Evolutionary conservation across 1,140 invertebrate genomes (phyloP).

Genomic region (Sipha flava): DNA sequence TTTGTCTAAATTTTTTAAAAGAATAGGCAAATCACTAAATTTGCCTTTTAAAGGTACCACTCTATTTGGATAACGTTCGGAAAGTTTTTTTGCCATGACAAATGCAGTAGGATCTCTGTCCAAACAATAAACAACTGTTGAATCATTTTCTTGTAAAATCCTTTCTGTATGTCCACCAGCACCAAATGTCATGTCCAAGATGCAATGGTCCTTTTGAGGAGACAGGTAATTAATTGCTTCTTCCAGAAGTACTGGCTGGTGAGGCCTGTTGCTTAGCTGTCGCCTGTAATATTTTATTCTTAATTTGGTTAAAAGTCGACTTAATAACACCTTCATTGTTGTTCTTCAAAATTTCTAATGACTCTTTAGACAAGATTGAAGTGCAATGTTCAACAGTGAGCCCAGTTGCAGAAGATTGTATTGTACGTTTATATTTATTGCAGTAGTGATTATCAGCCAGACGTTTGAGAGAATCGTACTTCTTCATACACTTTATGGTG

Average conservation of each 20-base stretch:
- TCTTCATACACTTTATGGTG: constrained; percentile 53
- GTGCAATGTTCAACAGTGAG: constrained; percentile 61
- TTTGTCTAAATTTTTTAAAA: constrained; percentile 55
- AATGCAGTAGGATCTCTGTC: constrained; percentile 79
- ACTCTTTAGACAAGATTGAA: constrained; percentile 59
- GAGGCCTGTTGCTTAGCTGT: constrained; percentile 40
- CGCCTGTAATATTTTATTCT: constrained; percentile 5
- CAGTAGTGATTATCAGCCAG: constrained; percentile 60
- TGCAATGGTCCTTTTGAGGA: constrained; percentile 51
- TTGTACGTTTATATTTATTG: constrained; percentile 53
- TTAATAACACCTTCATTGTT: background rate
- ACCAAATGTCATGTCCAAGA: constrained; percentile 90
- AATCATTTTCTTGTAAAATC: constrained; percentile 51
- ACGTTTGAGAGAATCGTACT: constrained; percentile 59
- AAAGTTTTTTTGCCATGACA: constrained; percentile 55
- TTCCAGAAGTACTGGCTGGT: constrained; percentile 62
- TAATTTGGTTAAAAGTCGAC: background rate
- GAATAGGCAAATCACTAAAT: constrained; percentile 73
- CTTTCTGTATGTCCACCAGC: constrained; percentile 74
- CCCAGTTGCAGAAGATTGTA: constrained; percentile 56
- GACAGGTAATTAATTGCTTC: constrained; percentile 62
- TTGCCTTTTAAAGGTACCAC: constrained; percentile 70
- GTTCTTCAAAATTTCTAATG: constrained; percentile 45
- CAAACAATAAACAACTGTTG: constrained; percentile 63
- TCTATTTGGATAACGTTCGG: constrained; percentile 56